Base-by-base conservation (phyloP, 2,797 vertebrate genomes). In the Argya squamiceps region DNA sequence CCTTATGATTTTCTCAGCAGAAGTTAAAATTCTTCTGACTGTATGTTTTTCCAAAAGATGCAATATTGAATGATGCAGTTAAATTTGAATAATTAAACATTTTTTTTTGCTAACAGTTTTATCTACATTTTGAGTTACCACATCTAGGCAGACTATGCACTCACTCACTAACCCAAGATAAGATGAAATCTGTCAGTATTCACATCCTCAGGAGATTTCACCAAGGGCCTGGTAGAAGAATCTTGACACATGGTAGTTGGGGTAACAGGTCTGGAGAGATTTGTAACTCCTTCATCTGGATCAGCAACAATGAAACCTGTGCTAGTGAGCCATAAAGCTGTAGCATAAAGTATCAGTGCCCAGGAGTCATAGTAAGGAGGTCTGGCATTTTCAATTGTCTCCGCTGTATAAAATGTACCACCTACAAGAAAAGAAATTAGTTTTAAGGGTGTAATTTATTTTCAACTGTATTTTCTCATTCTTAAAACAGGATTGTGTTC, bases 201-300 rank as follows among this genome's bases (percentile, higher is more conserved):
- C 89, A 99, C 67, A 95, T 99, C 99, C 89, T 99, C 99, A 9
- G 99, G 98, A 84, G 99, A 99, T 94, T 99, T 99, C 43, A 98
- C 96, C 67, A 89, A 84, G 69, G 97, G 96, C 88, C 95, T 97
- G 37, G 98, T 98, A 63, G 97, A 97, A 18, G 97, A 98, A 65
- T 97, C 98, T 85, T 98, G 98, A 63, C 99, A 99, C 99, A 99
- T 99, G 70, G 99, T 98, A 81, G 99, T 99, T 85, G 99, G 99
- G 30, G 99, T 99, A 75, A 99, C 99, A 60, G 99, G 99, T 70
- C 99, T 97, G 52, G 99, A 99, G 85, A 99, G 98, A 95, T 98
- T 98, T 76, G 97, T 95, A 32, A 98, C 97, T 32, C 98, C 96
- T 89, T 99, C 99, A 39, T 99, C 99, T 14, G 97, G 96, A 93